These are phyloP conservation scores for Aethes cnicana DNA, from an alignment of 2,888 invertebrate genomes.

Conservation along the genomic window DNA sequence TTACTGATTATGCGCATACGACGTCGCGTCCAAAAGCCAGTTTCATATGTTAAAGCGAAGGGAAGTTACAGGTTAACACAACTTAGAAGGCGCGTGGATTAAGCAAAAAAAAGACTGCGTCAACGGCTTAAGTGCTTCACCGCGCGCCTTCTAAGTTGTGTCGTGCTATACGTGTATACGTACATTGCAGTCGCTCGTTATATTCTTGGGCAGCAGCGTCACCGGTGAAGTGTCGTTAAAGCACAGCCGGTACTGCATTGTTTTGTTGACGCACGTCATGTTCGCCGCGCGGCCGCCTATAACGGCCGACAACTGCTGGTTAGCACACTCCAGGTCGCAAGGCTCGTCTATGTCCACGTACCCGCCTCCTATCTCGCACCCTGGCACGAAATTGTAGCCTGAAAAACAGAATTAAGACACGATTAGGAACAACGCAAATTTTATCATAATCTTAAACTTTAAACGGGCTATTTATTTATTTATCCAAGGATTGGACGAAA, in stretches of 20 bases:
- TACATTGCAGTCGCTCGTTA: slow-evolving; percentile 49
- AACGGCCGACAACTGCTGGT: slow-evolving; percentile 41
- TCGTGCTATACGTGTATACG: slow-evolving; percentile 8
- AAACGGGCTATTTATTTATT: too few species aligned
- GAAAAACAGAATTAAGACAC: slow-evolving; percentile 35
- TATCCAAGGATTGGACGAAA: too few species aligned
- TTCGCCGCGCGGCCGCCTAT: slow-evolving; percentile 45
- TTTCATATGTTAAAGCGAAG: too few species aligned
- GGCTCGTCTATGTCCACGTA: slow-evolving; percentile 62
- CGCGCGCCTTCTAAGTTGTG: too few species aligned
- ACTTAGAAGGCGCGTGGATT: too few species aligned
- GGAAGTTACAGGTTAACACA: too few species aligned
- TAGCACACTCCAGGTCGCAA: slow-evolving; percentile 54
- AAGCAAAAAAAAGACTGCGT: too few species aligned
- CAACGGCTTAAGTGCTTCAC: too few species aligned
- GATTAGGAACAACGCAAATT: too few species aligned
- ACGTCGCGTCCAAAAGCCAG: too few species aligned
- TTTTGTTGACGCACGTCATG: slow-evolving; percentile 62
- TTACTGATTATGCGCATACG: too few species aligned
- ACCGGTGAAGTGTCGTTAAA: slow-evolving; percentile 37
- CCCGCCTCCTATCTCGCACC: slow-evolving; percentile 53
- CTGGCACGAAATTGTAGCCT: slow-evolving; percentile 53
- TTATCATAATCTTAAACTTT: too few species aligned
- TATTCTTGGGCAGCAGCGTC: slow-evolving; percentile 36
- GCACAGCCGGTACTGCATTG: slow-evolving; percentile 54